Evolutionary conservation across 2,113 vertebrate species (phyloP), one percentile per base, ranked within the genome.

Genomic region (Archilochus colubris): DNA sequence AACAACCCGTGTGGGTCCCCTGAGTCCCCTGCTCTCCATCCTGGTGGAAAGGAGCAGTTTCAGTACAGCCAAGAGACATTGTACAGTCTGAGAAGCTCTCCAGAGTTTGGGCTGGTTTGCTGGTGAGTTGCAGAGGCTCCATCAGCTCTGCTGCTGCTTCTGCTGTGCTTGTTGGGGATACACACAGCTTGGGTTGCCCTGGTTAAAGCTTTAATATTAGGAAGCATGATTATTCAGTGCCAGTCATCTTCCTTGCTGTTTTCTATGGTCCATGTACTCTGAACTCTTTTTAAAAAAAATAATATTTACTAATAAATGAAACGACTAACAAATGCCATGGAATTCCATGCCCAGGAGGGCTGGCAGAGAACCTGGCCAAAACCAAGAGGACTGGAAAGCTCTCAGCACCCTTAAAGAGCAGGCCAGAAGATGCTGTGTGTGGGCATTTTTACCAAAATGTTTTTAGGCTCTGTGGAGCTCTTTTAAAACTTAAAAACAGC

Each of bases 401-500:
- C 43, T 82, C 7, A 1, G 33, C 31, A 50, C 43, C 40, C 59
- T 43, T 58, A 30, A 78, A 86, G 59, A 88, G 19, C 81, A 69
- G 67, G 36, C 61, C 59, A 72, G 74, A 31, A 59, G 14, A 18
- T 1, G 2, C 38, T 81, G 24, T 82, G n/a, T 17, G 2, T 20
- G 50, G 57, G 17, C 30, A 66, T 68, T 57, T 44, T 33, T 81
- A 3, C 5, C 80, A 16, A 86, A 81, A 73, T 46, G 54, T 63
- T 78, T 74, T 48, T 83, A 18, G 94, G 69, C 78, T 93, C 95
- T 78, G 36, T 38, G 68, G 40, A 33, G 30, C n/a, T 70, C 88
- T 77, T 74, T 78, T 92, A 38, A 90, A 86, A 67, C 94, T 94
- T 62, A 85, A 90, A 90, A 74, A 7, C 63, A 86, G 69, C 79